Percentiles rank a stretch among this genome's conserved stretches.
These are phyloP conservation scores for Apogon hyalosoma DNA, from an alignment of 2,797 vertebrate genomes.

Conservation along the genomic window DNA sequence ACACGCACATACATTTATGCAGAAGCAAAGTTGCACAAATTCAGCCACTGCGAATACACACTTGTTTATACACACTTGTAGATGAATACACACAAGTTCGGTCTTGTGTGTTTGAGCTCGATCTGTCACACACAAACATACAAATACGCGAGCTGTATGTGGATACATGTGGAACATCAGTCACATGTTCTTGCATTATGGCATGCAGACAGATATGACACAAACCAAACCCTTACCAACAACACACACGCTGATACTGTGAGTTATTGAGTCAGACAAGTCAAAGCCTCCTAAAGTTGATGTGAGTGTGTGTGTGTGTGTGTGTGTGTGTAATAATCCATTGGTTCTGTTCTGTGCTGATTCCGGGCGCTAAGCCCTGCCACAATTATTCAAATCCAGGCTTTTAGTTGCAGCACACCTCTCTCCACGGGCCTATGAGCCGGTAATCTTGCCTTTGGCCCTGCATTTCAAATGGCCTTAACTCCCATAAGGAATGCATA, in stretches of 20 bases:
- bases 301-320: slow-evolving; percentile 39
- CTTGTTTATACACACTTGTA: slow-evolving; percentile 55
- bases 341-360: slow-evolving; percentile 98
- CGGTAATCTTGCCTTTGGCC: slow-evolving; percentile 99
- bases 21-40: slow-evolving; percentile 47
- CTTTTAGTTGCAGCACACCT: slow-evolving; percentile 99
- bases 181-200: slow-evolving; percentile 75
- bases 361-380: slow-evolving; percentile 95
- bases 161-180: slow-evolving; percentile 68
- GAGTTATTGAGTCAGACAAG: slow-evolving; percentile 79
- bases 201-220: slow-evolving; percentile 71
- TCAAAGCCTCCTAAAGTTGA: slow-evolving; percentile 78
- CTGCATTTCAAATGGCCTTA: slow-evolving; percentile 99
- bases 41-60: slow-evolving; percentile 42
- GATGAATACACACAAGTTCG: slow-evolving; percentile 41
- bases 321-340: slow-evolving; percentile 89
- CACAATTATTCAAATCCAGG: slow-evolving; percentile 99
- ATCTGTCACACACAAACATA: slow-evolving; percentile 41
- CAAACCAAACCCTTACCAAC: slow-evolving; percentile 52
- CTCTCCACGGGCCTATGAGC: slow-evolving; percentile 96
- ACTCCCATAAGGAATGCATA: slow-evolving; percentile 99
- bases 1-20: slow-evolving; percentile 8
- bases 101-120: slow-evolving; percentile 15
- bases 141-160: slow-evolving; percentile 22
- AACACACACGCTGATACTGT: slow-evolving; percentile 51